Evolutionary conservation across 2,888 invertebrate species (phyloP).

Genomic region (Emmelina monodactyla): DNA sequence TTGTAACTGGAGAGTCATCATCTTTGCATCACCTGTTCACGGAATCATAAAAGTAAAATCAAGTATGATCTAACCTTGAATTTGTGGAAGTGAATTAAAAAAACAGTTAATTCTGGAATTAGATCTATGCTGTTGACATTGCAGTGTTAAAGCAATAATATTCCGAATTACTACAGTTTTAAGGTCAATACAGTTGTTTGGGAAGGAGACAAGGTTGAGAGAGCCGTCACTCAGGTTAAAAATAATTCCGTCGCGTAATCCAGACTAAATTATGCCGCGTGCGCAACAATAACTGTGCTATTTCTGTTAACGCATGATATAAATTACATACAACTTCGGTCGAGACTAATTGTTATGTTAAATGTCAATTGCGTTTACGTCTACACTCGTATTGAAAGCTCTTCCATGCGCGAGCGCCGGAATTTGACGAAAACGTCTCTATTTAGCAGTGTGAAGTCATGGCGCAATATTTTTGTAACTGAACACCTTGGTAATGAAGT

Average conservation of each 20-base stretch:
- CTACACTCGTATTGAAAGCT: too few relatives aligned
- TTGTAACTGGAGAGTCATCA: constrained; percentile 17
- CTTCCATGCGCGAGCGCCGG: too few relatives aligned
- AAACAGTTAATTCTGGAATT: too few relatives aligned
- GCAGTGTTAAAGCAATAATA: constrained; percentile 24
- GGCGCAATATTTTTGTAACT: constrained; percentile 52
- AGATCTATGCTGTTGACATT: too few relatives aligned
- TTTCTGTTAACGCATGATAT: constrained; percentile 18
- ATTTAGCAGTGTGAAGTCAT: constrained; percentile 53
- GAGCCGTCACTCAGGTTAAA: constrained; percentile 56
- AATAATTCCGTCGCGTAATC: constrained; percentile 40
- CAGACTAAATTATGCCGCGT: constrained; percentile 20
- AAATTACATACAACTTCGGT: too few relatives aligned
- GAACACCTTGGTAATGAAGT: constrained; percentile 44
- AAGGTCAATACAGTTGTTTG: constrained; percentile 40
- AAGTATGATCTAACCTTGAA: too few relatives aligned
- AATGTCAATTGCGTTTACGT: too few relatives aligned
- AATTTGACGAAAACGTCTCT: too few relatives aligned
- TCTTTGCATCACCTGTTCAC: neutral
- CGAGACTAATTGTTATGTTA: too few relatives aligned
- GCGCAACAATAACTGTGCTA: constrained; percentile 32
- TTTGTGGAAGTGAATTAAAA: too few relatives aligned
- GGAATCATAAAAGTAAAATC: neutral
- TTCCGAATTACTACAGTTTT: constrained; percentile 23
- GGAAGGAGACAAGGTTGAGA: constrained; percentile 49